Conservation (phyloP, 2,797 vertebrate species). For the Molothrus aeneus region DNA sequence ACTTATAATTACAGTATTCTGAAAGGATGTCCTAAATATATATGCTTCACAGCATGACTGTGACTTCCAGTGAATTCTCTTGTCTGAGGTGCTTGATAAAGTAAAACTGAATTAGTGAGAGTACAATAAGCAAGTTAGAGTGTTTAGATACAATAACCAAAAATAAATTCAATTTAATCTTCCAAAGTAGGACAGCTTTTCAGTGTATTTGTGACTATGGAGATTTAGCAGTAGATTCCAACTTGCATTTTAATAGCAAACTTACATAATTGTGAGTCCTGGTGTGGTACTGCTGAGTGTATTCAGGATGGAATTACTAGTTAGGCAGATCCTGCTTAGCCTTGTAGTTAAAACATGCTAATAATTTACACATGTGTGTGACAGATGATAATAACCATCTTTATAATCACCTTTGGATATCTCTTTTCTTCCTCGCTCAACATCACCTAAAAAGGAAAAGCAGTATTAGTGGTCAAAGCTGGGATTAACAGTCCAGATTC, state of each 20-base stretch:
- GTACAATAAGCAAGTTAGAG: conserved; percentile 44
- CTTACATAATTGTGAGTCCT: conserved; percentile 65
- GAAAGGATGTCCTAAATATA: not conserved
- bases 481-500: not conserved
- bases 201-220: conserved; percentile 67
- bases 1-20: not conserved
- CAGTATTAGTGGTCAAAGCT: not conserved
- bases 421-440: not conserved
- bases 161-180: conserved; percentile 74
- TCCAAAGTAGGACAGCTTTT: conserved; percentile 68
- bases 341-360: conserved; percentile 20
- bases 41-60: conserved; percentile 5
- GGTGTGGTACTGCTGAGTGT: conserved; percentile 38
- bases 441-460: not conserved
- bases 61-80: conserved; percentile 14
- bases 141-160: conserved; percentile 59
- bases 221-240: conserved; percentile 65
- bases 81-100: conserved; percentile 51
- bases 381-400: conserved; percentile 12
- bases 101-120: conserved; percentile 47
- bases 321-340: conserved; percentile 48
- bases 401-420: not conserved
- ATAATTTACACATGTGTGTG: not conserved
- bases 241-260: conserved; percentile 72
- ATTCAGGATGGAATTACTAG: conserved; percentile 46